phyloP scores from a whole-genome alignment of 1,140 invertebrate species.

The Andrena cerasifolii region DNA sequence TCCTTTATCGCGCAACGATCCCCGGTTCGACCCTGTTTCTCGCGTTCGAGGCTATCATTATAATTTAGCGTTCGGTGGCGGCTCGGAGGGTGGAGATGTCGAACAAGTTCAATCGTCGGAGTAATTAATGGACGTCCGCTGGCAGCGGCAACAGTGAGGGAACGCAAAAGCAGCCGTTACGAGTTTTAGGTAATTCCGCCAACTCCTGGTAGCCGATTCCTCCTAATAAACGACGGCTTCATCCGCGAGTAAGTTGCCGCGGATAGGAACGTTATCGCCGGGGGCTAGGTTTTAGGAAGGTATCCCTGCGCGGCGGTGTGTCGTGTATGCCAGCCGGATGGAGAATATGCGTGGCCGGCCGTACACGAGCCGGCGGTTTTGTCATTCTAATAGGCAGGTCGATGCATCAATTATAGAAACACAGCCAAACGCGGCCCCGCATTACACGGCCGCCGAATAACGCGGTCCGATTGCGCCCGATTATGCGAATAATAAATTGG shows the following conservation, averaged over 20 bases:
- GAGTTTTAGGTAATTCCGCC: conserved; percentile 44
- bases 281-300: conserved; percentile 25
- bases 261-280: conserved; percentile 35
- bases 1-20: neutral
- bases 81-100: neutral
- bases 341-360: conserved; percentile 56
- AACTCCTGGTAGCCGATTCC: neutral
- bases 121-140: conserved; percentile 13
- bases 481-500: conserved; percentile 78
- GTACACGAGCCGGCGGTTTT: conserved; percentile 69
- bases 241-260: conserved; percentile 23
- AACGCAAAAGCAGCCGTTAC: neutral
- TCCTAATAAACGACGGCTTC: neutral
- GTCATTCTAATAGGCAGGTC: conserved; percentile 75
- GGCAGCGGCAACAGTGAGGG: neutral
- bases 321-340: conserved; percentile 46
- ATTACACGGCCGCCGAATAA: conserved; percentile 72
- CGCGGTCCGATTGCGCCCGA: conserved; percentile 72
- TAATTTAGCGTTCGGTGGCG: neutral
- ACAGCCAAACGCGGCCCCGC: conserved; percentile 61
- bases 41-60: neutral
- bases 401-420: conserved; percentile 80
- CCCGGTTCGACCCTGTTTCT: neutral
- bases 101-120: neutral
- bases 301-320: conserved; percentile 29